Base-by-base conservation (phyloP, 2,888 invertebrate genomes). In the Lycophotia porphyrea region DNA sequence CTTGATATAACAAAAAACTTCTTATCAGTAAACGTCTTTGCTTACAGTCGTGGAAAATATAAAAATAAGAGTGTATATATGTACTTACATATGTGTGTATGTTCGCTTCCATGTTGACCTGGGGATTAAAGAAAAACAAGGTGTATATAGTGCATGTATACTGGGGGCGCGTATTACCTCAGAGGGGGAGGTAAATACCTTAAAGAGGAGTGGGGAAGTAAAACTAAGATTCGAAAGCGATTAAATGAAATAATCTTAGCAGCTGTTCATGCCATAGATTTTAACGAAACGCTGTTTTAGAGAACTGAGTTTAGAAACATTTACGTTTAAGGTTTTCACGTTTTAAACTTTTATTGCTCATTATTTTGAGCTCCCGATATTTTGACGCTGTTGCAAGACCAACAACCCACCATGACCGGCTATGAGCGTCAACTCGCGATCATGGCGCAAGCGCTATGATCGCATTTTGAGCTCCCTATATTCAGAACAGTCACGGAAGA, bases 41-140 rank as follows among this genome's bases (percentile, higher is more conserved):
- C 72, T 65, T 34, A 49, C 42, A 70, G 8, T 39, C 36, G 34
- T 64, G 58, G 49, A 74, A 80, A 80, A 21, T 58, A 61, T 73
- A 67, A 67, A 81, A 81, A 65, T 36, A 61, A 81, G 71, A 61
- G 64, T 58, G 73, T 77, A 47, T 75, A 52, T 84, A 86, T 81
- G 68, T 87, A 87, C 87, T 87, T 88, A 87, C 87, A 81, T 87
- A 87, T 74, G 87, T 87, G 82, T 87, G 87, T 82, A 87, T 87
- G 83, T 87, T 87, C 84, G 87, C 87, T 87, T 87, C 87, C 87
- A 87, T 88, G 87, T 87, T 88, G 88, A 87, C 88, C 87, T 87
- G 87, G 80, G 87, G 82, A 87, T 84, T 82, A 87, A 80, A 87
- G 77, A 87, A 88, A 83, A 87, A 87, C 69, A 86, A 39, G 60